phyloP scores from a whole-genome alignment of 1,140 invertebrate species.

The Macrosteles quadrilineatus region DNA sequence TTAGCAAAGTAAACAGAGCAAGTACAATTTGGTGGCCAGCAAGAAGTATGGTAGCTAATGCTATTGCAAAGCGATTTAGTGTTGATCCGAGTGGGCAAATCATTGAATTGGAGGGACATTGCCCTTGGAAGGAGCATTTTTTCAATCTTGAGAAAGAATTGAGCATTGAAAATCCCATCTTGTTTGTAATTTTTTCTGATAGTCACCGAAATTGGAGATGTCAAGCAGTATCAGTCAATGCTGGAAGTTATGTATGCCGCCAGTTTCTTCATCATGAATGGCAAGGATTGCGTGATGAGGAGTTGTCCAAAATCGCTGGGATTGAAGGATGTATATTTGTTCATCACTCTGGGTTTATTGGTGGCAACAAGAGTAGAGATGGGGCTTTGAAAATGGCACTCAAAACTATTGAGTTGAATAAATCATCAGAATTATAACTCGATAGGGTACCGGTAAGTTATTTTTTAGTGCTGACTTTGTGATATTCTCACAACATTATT shows the following conservation, averaged over 20 bases:
- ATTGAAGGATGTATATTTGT: slow-evolving; percentile 83
- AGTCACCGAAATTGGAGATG: slow-evolving; percentile 71
- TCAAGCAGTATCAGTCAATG: slow-evolving; percentile 72
- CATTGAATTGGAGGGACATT: slow-evolving; percentile 65
- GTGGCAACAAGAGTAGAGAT: slow-evolving; percentile 78
- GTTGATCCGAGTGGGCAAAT: slow-evolving; percentile 76
- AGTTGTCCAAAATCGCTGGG: slow-evolving; percentile 64
- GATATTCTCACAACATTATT: too few species aligned
- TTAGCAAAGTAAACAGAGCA: slow-evolving; percentile 68
- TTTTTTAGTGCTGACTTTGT: too few species aligned
- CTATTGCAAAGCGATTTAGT: slow-evolving; percentile 68
- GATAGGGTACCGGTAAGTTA: too few species aligned
- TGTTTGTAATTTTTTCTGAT: slow-evolving; percentile 76
- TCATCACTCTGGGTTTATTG: slow-evolving; percentile 88
- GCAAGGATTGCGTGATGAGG: slow-evolving; percentile 78
- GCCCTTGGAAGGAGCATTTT: slow-evolving; percentile 91
- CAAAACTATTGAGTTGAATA: slow-evolving; percentile 5
- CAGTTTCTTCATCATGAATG: slow-evolving; percentile 75
- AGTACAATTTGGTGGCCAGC: slow-evolving; percentile 82
- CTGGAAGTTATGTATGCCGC: slow-evolving; percentile 74
- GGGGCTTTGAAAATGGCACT: slow-evolving; percentile 85
- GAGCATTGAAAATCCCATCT: slow-evolving; percentile 64
- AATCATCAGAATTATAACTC: background rate
- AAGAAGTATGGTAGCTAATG: slow-evolving; percentile 65
- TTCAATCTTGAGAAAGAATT: slow-evolving; percentile 77